phyloP scores from a whole-genome alignment of 1,140 invertebrate species.

The Procambarus virginalis region DNA sequence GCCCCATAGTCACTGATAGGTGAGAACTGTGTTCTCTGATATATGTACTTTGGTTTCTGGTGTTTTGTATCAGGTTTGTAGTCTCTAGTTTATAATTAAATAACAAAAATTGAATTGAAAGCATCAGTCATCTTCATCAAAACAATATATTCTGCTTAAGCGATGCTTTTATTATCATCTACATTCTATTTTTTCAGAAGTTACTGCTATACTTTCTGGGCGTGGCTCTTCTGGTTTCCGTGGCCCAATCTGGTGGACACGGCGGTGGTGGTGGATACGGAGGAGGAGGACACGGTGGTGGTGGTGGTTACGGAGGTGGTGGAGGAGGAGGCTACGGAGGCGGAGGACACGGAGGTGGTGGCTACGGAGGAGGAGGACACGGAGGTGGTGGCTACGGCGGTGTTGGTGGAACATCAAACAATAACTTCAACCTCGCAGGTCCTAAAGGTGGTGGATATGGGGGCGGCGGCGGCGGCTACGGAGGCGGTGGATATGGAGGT shows the following conservation, averaged over 20 bases:
- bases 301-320: not conserved
- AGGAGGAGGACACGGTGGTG: not conserved
- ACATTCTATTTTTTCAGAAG: no score
- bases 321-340: not conserved
- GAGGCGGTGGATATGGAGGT: not conserved
- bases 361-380: not conserved
- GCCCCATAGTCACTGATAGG: no score
- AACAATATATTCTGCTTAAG: no score
- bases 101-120: no score
- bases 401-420: not conserved
- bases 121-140: no score
- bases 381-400: not conserved
- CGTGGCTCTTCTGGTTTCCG: not conserved
- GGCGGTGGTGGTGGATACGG: not conserved
- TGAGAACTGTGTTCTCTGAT: no score
- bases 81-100: no score
- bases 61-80: no score
- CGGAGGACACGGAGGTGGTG: not conserved
- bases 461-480: not conserved
- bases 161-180: no score
- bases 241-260: not conserved
- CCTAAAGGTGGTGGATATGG: not conserved
- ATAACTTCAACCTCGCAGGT: not conserved
- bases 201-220: not conserved
- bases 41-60: no score